These are phyloP conservation scores for Pituophis catenifer DNA, from an alignment of 2,113 vertebrate genomes.

Conservation along the genomic window DNA sequence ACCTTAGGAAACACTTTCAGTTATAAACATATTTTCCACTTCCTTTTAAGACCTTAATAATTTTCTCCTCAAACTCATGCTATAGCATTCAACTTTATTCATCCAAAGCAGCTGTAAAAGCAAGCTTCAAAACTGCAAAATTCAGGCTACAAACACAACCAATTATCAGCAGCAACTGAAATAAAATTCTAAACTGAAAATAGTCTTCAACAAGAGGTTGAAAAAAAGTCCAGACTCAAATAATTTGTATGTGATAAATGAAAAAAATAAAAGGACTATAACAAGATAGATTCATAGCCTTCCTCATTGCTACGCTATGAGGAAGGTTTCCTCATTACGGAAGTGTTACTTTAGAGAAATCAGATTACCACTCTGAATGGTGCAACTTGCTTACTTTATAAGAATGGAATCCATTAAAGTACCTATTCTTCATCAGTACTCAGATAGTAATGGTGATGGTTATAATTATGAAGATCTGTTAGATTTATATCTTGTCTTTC, in stretches of 20 bases:
- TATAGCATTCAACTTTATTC: background rate
- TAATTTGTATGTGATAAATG: background rate
- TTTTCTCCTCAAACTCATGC: background rate
- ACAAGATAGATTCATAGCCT: background rate
- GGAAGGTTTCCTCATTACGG: background rate
- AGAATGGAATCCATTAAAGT: background rate
- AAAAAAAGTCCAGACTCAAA: background rate
- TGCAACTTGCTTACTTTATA: background rate
- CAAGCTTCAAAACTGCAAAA: background rate
- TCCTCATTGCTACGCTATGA: background rate
- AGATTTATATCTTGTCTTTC: background rate
- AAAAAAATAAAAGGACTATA: background rate
- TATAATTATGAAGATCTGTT: background rate
- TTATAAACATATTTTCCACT: background rate
- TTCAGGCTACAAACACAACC: background rate
- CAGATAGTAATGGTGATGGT: background rate
- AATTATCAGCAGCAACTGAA: background rate
- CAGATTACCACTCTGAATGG: background rate
- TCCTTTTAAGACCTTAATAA: background rate
- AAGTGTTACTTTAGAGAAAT: background rate
- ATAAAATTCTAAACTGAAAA: background rate
- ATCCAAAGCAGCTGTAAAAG: background rate
- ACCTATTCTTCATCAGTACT: background rate
- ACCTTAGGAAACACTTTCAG: background rate
- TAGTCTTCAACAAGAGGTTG: background rate